phyloP scores from a whole-genome alignment of 2,888 invertebrate genomes.

The Clunio marinus region DNA sequence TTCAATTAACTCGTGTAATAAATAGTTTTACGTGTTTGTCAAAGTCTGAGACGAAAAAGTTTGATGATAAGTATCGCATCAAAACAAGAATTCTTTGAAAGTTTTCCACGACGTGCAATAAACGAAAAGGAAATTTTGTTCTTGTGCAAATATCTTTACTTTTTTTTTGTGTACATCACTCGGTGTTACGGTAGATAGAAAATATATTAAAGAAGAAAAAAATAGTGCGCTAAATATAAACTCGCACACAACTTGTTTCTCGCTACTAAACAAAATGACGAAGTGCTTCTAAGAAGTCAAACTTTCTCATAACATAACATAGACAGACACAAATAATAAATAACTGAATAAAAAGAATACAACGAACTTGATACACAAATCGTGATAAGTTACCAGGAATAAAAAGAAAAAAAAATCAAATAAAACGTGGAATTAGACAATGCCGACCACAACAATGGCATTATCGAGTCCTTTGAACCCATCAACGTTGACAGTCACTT shows the following conservation, averaged over 20 bases:
- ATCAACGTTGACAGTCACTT: not conserved
- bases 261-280: not conserved
- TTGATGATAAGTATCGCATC: too few relatives aligned
- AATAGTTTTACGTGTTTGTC: slow-evolving; percentile 5
- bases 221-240: slow-evolving; percentile 8
- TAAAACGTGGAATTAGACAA: not conserved
- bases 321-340: too few relatives aligned
- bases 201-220: slow-evolving; percentile 16
- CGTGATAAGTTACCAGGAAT: not conserved
- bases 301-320: too few relatives aligned
- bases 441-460: slow-evolving; percentile 36
- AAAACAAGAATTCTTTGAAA: not conserved
- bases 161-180: not conserved
- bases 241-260: not conserved
- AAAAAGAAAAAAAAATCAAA: not conserved
- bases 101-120: too few relatives aligned
- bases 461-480: slow-evolving; percentile 28
- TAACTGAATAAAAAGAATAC: too few relatives aligned
- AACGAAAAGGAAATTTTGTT: too few relatives aligned
- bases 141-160: not conserved
- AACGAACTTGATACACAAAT: too few relatives aligned
- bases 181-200: slow-evolving; percentile 13
- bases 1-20: not conserved
- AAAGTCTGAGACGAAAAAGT: not conserved
- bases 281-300: not conserved